A percentile compares a stretch with the other conserved stretches of the same genome.
Conservation (phyloP, 2,113 vertebrate species). For the Sinosuthora webbiana region DNA sequence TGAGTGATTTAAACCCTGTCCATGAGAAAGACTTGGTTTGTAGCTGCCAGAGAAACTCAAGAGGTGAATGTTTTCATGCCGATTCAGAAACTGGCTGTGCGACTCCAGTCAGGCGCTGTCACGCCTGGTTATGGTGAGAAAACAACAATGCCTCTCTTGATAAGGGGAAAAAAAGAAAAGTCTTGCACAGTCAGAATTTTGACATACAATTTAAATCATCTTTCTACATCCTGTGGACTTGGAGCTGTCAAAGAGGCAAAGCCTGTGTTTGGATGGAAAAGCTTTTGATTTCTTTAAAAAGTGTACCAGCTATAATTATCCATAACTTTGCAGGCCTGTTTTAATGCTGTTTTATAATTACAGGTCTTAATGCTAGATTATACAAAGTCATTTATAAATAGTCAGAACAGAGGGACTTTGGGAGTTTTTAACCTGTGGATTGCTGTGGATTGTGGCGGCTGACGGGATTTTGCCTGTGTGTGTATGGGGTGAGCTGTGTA, state of each 20-base stretch:
- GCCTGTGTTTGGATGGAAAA: conserved; percentile 66
- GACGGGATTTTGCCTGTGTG: conserved; percentile 30
- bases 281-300: conserved; percentile 73
- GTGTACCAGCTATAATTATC: conserved; percentile 63
- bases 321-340: conserved; percentile 66
- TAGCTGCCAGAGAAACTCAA: conserved; percentile 52
- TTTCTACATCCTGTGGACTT: conserved; percentile 70
- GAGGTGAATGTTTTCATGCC: conserved; percentile 59
- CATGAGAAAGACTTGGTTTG: not conserved
- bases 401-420: conserved; percentile 64
- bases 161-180: conserved; percentile 22
- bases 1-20: not conserved
- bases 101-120: conserved; percentile 69
- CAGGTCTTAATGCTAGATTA: conserved; percentile 67
- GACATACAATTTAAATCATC: conserved; percentile 75
- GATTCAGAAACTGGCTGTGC: conserved; percentile 62
- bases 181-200: conserved; percentile 68
- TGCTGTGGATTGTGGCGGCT: conserved; percentile 57
- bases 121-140: conserved; percentile 68
- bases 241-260: conserved; percentile 74
- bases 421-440: conserved; percentile 72
- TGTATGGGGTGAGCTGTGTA: conserved; percentile 35
- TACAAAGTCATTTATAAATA: conserved; percentile 72
- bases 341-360: conserved; percentile 69
- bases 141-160: conserved; percentile 72